Percentiles rank a stretch among this genome's conserved stretches.
Evolutionary conservation across 2,888 invertebrate genomes (phyloP).

Genomic region (Gordius sp.): DNA sequence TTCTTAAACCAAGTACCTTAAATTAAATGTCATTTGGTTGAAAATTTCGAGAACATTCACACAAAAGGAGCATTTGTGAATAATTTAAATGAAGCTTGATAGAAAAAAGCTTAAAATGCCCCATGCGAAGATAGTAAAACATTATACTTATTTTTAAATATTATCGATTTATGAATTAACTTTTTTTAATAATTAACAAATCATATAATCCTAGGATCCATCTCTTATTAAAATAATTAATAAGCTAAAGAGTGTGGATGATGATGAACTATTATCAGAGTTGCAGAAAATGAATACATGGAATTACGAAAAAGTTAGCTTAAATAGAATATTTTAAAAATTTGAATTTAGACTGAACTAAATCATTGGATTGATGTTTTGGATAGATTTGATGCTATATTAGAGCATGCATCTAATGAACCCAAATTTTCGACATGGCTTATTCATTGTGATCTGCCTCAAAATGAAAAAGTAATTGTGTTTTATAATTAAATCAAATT

Average conservation of each 20-base stretch:
- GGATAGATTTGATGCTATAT: constrained; percentile 40
- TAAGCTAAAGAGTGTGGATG: background rate
- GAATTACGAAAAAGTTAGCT: background rate
- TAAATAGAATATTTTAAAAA: background rate
- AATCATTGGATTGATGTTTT: constrained; percentile 59
- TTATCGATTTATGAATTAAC: no score
- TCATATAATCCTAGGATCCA: background rate
- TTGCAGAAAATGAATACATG: background rate
- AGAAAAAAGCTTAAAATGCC: background rate
- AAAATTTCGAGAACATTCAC: no score
- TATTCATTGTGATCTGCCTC: constrained; percentile 44
- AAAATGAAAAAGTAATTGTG: constrained; percentile 31
- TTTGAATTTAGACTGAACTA: constrained; percentile 40
- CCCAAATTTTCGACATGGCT: constrained; percentile 41
- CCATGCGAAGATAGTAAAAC: background rate
- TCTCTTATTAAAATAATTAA: background rate
- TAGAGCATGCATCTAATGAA: constrained; percentile 44
- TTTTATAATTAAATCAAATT: no score
- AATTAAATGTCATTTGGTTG: no score
- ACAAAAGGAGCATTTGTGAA: no score
- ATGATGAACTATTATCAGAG: background rate
- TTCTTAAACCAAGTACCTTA: no score
- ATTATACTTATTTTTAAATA: background rate
- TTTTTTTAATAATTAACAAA: no score
- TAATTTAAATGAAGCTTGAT: background rate